Conservation (phyloP, 1,140 invertebrate genomes). For the Zaprionus nigranus region DNA sequence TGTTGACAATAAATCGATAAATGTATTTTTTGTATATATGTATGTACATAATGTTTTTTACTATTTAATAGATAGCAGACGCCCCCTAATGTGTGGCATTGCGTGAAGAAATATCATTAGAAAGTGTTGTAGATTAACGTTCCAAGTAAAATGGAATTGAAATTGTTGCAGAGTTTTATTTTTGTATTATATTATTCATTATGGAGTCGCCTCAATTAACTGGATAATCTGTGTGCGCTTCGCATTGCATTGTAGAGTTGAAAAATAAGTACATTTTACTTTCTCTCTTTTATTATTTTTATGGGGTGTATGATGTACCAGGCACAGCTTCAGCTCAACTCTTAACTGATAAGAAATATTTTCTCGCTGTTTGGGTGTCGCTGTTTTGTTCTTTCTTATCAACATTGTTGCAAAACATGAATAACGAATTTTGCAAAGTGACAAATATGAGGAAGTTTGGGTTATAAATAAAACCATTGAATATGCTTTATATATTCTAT, state of each 20-base stretch:
- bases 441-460: not conserved
- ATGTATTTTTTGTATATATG: not conserved
- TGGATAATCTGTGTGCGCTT: too few species aligned
- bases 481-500: too few species aligned
- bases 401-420: not conserved
- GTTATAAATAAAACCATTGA: not conserved
- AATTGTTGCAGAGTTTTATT: not conserved
- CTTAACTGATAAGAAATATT: constrained; percentile 23
- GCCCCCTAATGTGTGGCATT: constrained; percentile 18
- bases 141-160: constrained; percentile 3
- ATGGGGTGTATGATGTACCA: constrained; percentile 45
- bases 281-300: constrained; percentile 16
- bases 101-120: not conserved
- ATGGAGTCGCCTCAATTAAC: too few species aligned
- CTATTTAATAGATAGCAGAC: not conserved
- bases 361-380: constrained; percentile 11
- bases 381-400: constrained; percentile 27
- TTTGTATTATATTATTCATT: not conserved
- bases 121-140: constrained; percentile 13
- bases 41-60: constrained; percentile 4
- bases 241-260: not conserved
- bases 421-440: not conserved
- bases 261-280: not conserved
- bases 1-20: constrained; percentile 28
- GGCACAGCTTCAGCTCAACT: constrained; percentile 23